Conservation (phyloP, 2,888 invertebrate species). For the Tipula confusa region DNA sequence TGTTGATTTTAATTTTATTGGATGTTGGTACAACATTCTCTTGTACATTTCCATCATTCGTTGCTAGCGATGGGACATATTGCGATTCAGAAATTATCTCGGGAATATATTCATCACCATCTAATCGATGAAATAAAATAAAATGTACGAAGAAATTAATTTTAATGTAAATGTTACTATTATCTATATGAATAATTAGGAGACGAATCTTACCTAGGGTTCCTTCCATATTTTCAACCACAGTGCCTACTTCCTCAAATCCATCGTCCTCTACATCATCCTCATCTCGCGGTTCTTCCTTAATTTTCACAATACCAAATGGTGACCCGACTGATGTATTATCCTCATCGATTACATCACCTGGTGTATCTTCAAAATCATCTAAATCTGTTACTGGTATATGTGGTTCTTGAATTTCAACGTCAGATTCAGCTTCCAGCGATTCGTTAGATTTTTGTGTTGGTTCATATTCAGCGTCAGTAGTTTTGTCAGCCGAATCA, state of each 20-base stretch:
- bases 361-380: constrained; percentile 45
- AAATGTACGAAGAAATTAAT: too few relatives aligned
- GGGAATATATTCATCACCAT: constrained; percentile 43
- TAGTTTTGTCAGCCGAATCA: neutral
- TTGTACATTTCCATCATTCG: constrained; percentile 72
- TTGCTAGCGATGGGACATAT: constrained; percentile 48
- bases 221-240: constrained; percentile 40
- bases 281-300: constrained; percentile 66
- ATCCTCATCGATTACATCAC: constrained; percentile 36
- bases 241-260: constrained; percentile 50
- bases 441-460: neutral
- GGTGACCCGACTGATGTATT: constrained; percentile 40
- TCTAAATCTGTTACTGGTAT: constrained; percentile 50
- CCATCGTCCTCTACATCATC: constrained; percentile 46
- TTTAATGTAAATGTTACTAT: too few relatives aligned
- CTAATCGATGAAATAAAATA: neutral
- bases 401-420: constrained; percentile 50
- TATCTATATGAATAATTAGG: too few relatives aligned
- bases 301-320: constrained; percentile 57
- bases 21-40: constrained; percentile 53
- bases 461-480: neutral
- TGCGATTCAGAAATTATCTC: constrained; percentile 42
- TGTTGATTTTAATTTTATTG: constrained; percentile 76
- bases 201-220: constrained; percentile 1
- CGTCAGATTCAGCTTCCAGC: constrained; percentile 44